Evolutionary conservation across 2,113 vertebrate genomes (phyloP).

Genomic region (Circaetus gallicus): DNA sequence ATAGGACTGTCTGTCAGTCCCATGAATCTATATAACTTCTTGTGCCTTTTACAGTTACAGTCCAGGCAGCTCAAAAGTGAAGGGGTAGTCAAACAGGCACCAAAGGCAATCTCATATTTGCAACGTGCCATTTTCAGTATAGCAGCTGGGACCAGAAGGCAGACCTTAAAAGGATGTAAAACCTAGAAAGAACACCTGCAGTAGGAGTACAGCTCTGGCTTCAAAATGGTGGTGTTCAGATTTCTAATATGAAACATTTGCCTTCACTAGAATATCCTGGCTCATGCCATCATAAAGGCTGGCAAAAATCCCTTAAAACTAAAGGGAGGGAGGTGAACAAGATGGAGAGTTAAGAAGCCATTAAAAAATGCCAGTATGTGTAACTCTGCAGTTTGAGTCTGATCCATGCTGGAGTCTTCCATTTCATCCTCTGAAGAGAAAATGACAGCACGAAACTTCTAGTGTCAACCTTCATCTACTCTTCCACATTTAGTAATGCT

Average conservation of each 20-base stretch:
- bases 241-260: slow-evolving; percentile 20
- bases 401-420: slow-evolving; percentile 39
- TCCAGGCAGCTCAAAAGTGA: background rate
- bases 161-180: background rate
- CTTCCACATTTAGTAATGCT: slow-evolving; percentile 13
- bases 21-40: background rate
- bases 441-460: slow-evolving; percentile 56
- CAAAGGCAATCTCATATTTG: background rate
- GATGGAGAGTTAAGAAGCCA: background rate
- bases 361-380: background rate
- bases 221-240: background rate
- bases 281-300: background rate
- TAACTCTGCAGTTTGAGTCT: slow-evolving; percentile 32
- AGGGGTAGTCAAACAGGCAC: background rate
- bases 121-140: background rate
- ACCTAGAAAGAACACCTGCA: background rate
- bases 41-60: background rate
- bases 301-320: slow-evolving; percentile 7
- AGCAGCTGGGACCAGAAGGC: background rate
- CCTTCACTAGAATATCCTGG: background rate
- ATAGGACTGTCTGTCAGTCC: background rate
- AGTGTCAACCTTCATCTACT: slow-evolving; percentile 32
- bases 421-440: slow-evolving; percentile 48
- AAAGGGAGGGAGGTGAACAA: background rate
- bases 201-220: background rate